These are phyloP conservation scores for Proterorhinus semilunaris DNA, from an alignment of 2,113 vertebrate species.

Conservation along the genomic window DNA sequence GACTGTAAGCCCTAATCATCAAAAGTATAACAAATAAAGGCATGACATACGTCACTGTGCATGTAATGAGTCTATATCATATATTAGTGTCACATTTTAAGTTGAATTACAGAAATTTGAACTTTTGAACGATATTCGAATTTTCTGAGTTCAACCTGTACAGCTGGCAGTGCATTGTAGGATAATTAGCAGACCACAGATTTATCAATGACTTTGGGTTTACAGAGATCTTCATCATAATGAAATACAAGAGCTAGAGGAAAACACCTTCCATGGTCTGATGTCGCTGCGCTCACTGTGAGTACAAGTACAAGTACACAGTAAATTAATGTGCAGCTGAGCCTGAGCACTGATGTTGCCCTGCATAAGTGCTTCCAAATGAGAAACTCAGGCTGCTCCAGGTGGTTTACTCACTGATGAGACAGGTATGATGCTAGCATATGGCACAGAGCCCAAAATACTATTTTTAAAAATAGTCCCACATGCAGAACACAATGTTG, in stretches of 20 bases:
- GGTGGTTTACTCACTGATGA: slow-evolving; percentile 34
- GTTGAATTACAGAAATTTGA: no score
- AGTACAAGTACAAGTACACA: slow-evolving; percentile 66
- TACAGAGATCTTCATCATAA: slow-evolving; percentile 89
- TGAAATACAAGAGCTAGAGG: slow-evolving; percentile 82
- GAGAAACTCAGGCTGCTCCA: slow-evolving; percentile 20
- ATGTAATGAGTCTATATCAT: no score
- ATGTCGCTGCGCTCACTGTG: slow-evolving; percentile 84
- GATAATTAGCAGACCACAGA: slow-evolving; percentile 40
- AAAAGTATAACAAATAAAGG: no score
- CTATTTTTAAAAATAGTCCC: not conserved
- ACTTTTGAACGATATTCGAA: no score
- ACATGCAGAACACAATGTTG: not conserved
- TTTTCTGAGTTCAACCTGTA: no score
- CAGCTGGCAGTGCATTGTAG: slow-evolving; percentile 48
- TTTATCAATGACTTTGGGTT: slow-evolving; percentile 32
- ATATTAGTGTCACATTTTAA: no score
- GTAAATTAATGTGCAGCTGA: slow-evolving; percentile 29
- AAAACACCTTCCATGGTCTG: slow-evolving; percentile 84
- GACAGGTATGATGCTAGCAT: slow-evolving; percentile 38
- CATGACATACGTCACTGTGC: no score
- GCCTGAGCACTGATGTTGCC: slow-evolving; percentile 30
- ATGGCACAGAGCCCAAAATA: slow-evolving; percentile 11
- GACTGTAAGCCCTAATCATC: no score
- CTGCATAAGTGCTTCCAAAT: slow-evolving; percentile 41